These are phyloP conservation scores for Taphrorychus bicolor DNA, from an alignment of 2,888 invertebrate species.

Conservation along the genomic window DNA sequence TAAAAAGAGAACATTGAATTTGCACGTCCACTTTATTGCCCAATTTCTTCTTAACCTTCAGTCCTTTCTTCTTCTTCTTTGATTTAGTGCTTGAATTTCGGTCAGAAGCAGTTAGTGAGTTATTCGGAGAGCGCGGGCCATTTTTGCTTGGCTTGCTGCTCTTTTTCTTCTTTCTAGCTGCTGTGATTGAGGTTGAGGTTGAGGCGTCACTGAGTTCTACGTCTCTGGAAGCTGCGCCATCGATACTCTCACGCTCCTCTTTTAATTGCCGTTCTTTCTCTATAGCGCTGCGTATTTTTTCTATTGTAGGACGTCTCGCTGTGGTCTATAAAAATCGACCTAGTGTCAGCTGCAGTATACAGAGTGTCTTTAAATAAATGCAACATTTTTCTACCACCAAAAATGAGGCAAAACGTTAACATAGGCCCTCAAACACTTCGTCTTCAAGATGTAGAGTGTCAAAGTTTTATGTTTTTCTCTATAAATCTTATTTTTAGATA, in stretches of 20 bases:
- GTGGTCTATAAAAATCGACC: constrained; percentile 14
- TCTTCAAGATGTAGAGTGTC: too few species aligned
- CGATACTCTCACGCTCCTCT: neutral
- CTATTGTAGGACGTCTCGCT: constrained; percentile 27
- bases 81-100: too few species aligned
- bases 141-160: neutral
- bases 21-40: constrained; percentile 6
- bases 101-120: too few species aligned
- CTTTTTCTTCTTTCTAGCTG: constrained; percentile 16
- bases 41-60: constrained; percentile 8
- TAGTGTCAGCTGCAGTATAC: too few species aligned
- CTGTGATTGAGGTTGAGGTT: constrained; percentile 16
- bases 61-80: neutral
- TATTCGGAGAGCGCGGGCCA: neutral
- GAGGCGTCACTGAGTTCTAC: constrained; percentile 15
- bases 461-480: too few species aligned
- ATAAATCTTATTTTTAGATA: too few species aligned
- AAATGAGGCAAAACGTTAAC: too few species aligned
- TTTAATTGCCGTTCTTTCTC: constrained; percentile 17
- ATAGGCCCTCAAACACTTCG: too few species aligned
- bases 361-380: too few species aligned
- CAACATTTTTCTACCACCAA: too few species aligned
- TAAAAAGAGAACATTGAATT: constrained; percentile 24
- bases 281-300: constrained; percentile 33
- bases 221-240: neutral